These are phyloP conservation scores for Linnaemya vulpina DNA, from an alignment of 2,888 invertebrate genomes.

Conservation along the genomic window DNA sequence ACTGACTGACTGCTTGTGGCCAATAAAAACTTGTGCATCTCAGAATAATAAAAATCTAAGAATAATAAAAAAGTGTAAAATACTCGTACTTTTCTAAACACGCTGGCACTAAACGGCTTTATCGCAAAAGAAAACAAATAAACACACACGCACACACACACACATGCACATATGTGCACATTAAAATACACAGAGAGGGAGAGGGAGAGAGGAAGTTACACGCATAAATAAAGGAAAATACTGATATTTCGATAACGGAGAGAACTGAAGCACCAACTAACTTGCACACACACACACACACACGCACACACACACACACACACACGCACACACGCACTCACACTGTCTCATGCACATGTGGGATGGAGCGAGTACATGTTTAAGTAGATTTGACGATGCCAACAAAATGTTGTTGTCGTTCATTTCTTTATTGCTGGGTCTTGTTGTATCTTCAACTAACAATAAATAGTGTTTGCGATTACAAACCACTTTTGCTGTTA, in stretches of 20 bases:
- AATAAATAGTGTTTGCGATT: conserved; percentile 70
- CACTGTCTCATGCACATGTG: background rate
- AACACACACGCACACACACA: background rate
- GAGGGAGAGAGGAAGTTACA: conserved; percentile 15
- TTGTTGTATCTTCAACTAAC: conserved; percentile 60
- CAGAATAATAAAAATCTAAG: conserved; percentile 9
- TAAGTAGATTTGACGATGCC: conserved; percentile 69
- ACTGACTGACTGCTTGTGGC: background rate
- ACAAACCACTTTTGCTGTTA: conserved; percentile 68
- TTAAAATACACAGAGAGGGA: conserved; percentile 19
- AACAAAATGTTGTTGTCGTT: conserved; percentile 65
- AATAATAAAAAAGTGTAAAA: conserved; percentile 33
- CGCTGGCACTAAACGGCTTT: conserved; percentile 5
- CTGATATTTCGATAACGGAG: background rate
- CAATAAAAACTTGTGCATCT: conserved; percentile 10
- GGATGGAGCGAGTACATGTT: conserved; percentile 23
- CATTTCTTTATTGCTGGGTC: conserved; percentile 18
- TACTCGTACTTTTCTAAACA: background rate
- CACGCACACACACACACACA: background rate
- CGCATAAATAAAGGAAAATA: conserved; percentile 1
- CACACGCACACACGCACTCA: background rate
- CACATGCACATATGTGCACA: conserved; percentile 17
- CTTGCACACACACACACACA: background rate
- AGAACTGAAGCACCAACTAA: too few relatives aligned
- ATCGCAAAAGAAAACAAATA: too few relatives aligned